Evolutionary conservation across 2,113 vertebrate species (phyloP).

Genomic region (Macrotis lagotis): DNA sequence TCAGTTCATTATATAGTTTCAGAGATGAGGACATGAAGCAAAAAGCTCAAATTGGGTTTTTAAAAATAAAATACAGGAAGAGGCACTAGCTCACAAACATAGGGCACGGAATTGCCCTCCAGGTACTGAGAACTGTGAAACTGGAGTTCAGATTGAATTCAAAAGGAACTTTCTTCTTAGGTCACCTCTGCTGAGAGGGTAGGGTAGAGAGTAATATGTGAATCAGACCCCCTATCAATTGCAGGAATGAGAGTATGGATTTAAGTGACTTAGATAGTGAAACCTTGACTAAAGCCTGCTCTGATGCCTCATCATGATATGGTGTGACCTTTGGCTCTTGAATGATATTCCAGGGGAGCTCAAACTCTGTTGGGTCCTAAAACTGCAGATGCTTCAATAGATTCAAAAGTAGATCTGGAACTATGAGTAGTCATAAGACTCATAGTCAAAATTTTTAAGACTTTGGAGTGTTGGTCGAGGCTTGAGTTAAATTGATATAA

Average conservation of each 20-base stretch:
- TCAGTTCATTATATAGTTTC: conserved; percentile 59
- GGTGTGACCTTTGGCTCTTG: neutral
- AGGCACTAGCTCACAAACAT: conserved; percentile 57
- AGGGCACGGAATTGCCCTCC: conserved; percentile 38
- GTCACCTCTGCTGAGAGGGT: conserved; percentile 49
- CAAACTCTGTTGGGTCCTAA: neutral
- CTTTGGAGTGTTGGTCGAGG: neutral
- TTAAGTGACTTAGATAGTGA: conserved; percentile 46
- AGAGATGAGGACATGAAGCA: conserved; percentile 63
- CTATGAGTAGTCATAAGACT: neutral
- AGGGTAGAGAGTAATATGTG: conserved; percentile 50
- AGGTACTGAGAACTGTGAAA: conserved; percentile 13
- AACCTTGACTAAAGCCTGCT: neutral
- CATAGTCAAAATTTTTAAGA: neutral
- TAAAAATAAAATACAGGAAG: conserved; percentile 65
- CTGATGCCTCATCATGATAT: neutral
- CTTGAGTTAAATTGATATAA: neutral
- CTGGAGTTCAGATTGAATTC: conserved; percentile 35
- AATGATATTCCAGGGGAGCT: neutral
- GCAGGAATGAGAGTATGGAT: conserved; percentile 44
- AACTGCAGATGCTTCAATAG: neutral
- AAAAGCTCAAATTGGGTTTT: conserved; percentile 68
- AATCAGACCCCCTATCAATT: conserved; percentile 39
- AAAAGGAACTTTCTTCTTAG: conserved; percentile 45
- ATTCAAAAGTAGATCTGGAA: neutral